Evolutionary conservation across 2,113 vertebrate genomes (phyloP).

Genomic region (Thamnophis sirtalis): DNA sequence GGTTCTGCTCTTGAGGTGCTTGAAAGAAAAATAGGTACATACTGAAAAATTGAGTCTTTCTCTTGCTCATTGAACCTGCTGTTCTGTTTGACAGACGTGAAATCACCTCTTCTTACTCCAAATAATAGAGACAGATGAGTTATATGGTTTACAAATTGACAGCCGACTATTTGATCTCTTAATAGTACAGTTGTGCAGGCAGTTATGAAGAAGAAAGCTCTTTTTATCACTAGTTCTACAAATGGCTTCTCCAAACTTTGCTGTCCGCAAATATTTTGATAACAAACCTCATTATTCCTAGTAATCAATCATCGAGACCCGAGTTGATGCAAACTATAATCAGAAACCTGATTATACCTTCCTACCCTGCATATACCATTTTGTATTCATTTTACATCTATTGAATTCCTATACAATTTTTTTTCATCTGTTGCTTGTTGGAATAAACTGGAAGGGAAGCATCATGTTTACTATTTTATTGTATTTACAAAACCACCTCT

Average conservation of each 20-base stretch:
- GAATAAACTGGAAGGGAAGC: background rate
- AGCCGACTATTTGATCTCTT: background rate
- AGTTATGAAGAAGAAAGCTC: background rate
- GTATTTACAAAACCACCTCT: background rate
- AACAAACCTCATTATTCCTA: background rate
- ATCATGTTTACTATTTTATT: background rate
- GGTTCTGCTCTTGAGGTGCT: background rate
- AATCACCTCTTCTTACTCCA: background rate
- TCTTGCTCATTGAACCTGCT: conserved; percentile 7
- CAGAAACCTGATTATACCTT: background rate
- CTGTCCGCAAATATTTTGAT: background rate
- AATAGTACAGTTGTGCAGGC: background rate
- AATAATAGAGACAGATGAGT: background rate
- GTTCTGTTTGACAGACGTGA: conserved; percentile 5
- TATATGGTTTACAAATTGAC: background rate
- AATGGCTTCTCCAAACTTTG: background rate
- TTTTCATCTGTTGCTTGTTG: background rate
- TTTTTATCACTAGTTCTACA: background rate
- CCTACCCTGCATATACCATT: background rate
- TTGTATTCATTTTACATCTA: background rate
- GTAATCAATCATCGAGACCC: background rate
- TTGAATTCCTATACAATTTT: background rate
- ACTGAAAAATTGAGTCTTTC: conserved; percentile 27
- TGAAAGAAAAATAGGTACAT: conserved; percentile 29
- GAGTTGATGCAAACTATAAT: background rate